Evolutionary conservation across 2,113 vertebrate species (phyloP), one percentile per base, ranked within the genome.

Genomic region (Parotia lawesii): DNA sequence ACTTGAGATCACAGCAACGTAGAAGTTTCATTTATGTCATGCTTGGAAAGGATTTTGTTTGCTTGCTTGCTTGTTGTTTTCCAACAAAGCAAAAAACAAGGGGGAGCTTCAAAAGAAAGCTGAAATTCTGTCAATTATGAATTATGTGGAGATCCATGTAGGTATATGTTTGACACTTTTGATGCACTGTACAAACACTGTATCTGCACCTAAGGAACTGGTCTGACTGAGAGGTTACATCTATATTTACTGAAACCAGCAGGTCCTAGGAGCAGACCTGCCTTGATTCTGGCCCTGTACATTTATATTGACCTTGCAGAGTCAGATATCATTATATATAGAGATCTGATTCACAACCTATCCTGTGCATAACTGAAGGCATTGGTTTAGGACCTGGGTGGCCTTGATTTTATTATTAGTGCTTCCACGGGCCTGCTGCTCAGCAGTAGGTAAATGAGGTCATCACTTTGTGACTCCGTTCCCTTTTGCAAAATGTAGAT

Each of bases 391-490:
- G 95, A 93, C 90, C 90, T 88, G 75, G 54, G 78, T 95, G 92
- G 96, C 92, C 95, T 96, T 93, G 90, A 82, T 95, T 96, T 96
- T 96, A 94, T 96, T 96, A 94, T 93, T 95, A 96, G 82, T 91
- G 62, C 82, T 88, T 94, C 60, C 42, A 88, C 58, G 83, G 94
- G 92, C 92, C 92, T 95, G 75, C 82, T 93, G 85, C 95, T 95
- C 88, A 85, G 92, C 82, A 85, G 95, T 95, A 95, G 96, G 95
- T 96, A 96, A 96, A 96, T 95, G 92, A 96, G 95, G 92, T 95
- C 92, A 94, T 91, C 27, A 6, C 75, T 96, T 95, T 88, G 92
- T 94, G 92, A 95, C 88, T 96, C 85, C 0, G 0, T 70, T 96
- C 87, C 47, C 64, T 91, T 90, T 96, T 94, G 92, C 87, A 96